These are phyloP conservation scores for Fragum fragum DNA, from an alignment of 2,888 invertebrate genomes.

Conservation along the genomic window DNA sequence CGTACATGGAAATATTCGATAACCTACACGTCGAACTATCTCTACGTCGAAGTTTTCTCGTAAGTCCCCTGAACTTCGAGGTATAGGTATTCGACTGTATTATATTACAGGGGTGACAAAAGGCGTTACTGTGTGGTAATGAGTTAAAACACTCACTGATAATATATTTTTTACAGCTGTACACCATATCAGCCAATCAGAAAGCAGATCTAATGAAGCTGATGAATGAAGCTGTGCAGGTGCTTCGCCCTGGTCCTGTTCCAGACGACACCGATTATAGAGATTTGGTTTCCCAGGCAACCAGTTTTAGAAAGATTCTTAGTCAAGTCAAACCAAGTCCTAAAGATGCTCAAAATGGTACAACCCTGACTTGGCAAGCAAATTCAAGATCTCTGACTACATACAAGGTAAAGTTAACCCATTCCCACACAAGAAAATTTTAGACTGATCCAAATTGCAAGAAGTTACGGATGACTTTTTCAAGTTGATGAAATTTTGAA, in stretches of 20 bases:
- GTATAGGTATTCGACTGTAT: too few species aligned
- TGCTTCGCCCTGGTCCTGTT: conserved; percentile 67
- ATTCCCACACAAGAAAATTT: too few species aligned
- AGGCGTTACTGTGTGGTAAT: too few species aligned
- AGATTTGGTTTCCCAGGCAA: conserved; percentile 71
- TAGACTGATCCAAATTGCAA: too few species aligned
- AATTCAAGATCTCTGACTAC: conserved; percentile 68
- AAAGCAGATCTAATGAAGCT: conserved; percentile 80
- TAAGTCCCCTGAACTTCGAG: too few species aligned
- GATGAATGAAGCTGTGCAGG: conserved; percentile 77
- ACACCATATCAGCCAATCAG: conserved; percentile 77
- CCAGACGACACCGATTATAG: conserved; percentile 70
- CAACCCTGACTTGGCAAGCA: conserved; percentile 76
- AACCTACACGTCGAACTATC: too few species aligned
- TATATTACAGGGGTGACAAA: too few species aligned
- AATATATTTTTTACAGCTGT: conserved; percentile 69
- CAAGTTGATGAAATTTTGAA: too few species aligned
- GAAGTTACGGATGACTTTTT: too few species aligned
- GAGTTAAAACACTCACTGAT: too few species aligned
- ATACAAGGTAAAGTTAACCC: conserved; percentile 74
- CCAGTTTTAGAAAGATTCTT: conserved; percentile 79
- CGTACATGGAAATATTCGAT: too few species aligned
- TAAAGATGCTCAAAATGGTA: conserved; percentile 72
- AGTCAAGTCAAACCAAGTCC: conserved; percentile 79
- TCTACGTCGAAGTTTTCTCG: too few species aligned